Base-by-base conservation (phyloP, 2,797 vertebrate species). In the Pseudochirops corinnae region DNA sequence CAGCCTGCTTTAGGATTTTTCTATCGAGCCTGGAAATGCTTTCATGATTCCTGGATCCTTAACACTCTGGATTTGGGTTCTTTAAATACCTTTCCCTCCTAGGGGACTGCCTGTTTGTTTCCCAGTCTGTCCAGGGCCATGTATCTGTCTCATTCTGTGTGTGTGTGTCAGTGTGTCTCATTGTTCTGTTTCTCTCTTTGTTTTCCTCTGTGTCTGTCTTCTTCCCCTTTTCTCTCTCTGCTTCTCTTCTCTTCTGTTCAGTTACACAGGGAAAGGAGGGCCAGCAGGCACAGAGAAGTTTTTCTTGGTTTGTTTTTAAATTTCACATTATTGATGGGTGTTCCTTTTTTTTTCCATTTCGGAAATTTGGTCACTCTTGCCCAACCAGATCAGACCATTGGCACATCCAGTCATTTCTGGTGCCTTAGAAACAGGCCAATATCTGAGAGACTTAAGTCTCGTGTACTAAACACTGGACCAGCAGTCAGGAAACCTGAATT, bases 31-130 rank as follows among this genome's bases (percentile, higher is more conserved):
- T 87, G 50, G 33, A 56, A 53, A 33, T 4, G 0, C 33, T 5
- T 58, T 62, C 5, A 33, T 11, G 16, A 57, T 29, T 0, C 10
- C 13, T 55, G 53, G 53, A 14, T 13, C 39, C 46, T 55, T n/a
- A 0, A 5, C 5, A 18, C 4, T 52, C 55, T 33, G 1, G 0
- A 12, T 55, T 16, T 4, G 87, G 13, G 5, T 26, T 56, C 50
- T 5, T 12, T 33, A 55, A 14, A 62, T 56, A 58, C 55, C 33
- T 55, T 52, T 1, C 5, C 46, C 33, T 91, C 39, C 56, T 14
- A 0, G 6, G 53, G 16, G 4, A 0, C 50, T 28, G 0, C 11
- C 26, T 3, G 0, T 53, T 39, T 3, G 0, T 53, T 39, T 28
- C 90, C 56, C n/a, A 0, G 26, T 21, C 0, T 28, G 26, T 58